Conservation (phyloP, 2,113 vertebrate species). For the Neodontobutis hainanensis region DNA sequence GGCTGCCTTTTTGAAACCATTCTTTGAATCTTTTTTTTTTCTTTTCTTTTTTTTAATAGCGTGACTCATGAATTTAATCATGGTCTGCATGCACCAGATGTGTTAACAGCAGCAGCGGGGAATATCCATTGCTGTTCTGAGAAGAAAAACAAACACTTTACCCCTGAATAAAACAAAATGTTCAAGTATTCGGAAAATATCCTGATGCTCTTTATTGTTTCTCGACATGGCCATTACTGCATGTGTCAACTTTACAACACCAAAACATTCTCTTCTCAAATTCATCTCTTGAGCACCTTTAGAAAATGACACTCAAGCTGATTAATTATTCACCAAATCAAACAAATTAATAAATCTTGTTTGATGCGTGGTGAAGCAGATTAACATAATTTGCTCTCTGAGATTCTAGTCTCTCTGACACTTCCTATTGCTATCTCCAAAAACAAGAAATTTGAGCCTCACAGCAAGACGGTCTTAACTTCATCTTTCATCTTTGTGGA, state of each 20-base stretch:
- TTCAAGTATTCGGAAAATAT: slow-evolving; percentile 15
- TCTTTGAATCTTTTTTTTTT: background rate
- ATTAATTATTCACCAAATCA: slow-evolving; percentile 30
- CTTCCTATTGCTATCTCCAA: no score
- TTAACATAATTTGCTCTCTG: background rate
- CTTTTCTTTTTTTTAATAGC: background rate
- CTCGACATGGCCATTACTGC: background rate
- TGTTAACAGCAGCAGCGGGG: slow-evolving; percentile 33
- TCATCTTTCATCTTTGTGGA: no score
- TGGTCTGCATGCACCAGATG: slow-evolving; percentile 23
- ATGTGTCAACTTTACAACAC: background rate
- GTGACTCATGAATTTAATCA: slow-evolving; percentile 5
- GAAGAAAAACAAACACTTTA: slow-evolving; percentile 27
- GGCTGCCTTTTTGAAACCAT: background rate
- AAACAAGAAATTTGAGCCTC: no score
- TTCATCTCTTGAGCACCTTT: slow-evolving; percentile 20
- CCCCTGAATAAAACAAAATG: slow-evolving; percentile 23
- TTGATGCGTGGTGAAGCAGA: background rate
- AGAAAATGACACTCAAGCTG: slow-evolving; percentile 16
- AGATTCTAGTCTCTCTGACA: slow-evolving; percentile 5
- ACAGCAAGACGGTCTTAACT: no score
- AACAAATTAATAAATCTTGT: slow-evolving; percentile 30
- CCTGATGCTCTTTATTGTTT: slow-evolving; percentile 14
- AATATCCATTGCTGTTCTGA: slow-evolving; percentile 9
- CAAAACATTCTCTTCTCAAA: background rate